Evolutionary conservation across 2,797 vertebrate species (phyloP), one percentile per base, ranked within the genome.

Genomic region (Sebastes baramenuke): DNA sequence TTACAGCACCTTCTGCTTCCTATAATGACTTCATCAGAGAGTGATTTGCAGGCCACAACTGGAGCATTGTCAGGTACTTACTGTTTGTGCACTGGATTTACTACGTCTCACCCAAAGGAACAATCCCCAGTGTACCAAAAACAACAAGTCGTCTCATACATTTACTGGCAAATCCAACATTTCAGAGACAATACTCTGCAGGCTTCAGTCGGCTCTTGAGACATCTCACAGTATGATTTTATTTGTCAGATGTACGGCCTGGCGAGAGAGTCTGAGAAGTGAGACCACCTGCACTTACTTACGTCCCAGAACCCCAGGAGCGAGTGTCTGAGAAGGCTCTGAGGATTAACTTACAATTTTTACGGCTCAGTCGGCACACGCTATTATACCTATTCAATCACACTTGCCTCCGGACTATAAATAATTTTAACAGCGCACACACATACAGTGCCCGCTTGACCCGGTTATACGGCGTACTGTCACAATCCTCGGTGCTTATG

Each of bases 221-320:
- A 80, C 82, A 67, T 80, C 88, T 81, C 61, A 60, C 75, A 55
- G 88, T 58, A 73, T 58, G 84, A 80, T 91, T 93, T 88, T 85
- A 90, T 90, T 88, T 88, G 87, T 93, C 88, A 91, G 89, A 86
- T 70, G 77, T 75, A 68, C 82, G 73, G 82, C 81, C 80, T 83
- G 82, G 77, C 29, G 1, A 77, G 54, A n/a, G 84, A 60, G 30
- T 56, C 81, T 83, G 80, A 88, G 65, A 87, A 83, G 81, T 25
- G 32, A 88, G 93, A 94, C 94, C 94, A 95, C 94, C 93, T 95
- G 95, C 91, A 90, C 86, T 93, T 85, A 93, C 93, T 94, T 94
- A 95, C 20, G 58, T 81, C 87, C 85, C 84, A 89, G 89, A 87
- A 90, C 90, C 86, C 87, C 89, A 69, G 86, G 83, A 89, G 83